phyloP scores from a whole-genome alignment of 1,140 invertebrate species.

The Cotesia typhae region DNA sequence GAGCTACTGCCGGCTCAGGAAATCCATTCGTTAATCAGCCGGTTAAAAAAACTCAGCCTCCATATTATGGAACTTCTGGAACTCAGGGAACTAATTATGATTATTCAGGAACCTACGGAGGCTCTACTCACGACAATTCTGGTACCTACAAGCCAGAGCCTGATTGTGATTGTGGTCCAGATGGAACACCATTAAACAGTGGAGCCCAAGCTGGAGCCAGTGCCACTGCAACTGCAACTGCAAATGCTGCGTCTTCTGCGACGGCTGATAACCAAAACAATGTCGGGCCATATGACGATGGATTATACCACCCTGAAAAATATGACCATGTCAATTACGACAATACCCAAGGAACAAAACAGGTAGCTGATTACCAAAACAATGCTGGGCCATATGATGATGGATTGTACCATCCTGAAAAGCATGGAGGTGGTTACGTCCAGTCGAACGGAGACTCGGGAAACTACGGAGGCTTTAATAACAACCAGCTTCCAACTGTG shows the following conservation, averaged over 20 bases:
- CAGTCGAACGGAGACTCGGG: too few relatives aligned
- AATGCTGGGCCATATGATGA: too few relatives aligned
- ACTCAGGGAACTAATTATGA: background rate
- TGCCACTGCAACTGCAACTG: conserved; percentile 36
- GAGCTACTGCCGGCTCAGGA: background rate
- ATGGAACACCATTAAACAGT: background rate
- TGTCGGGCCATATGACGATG: too few relatives aligned
- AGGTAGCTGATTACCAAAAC: too few relatives aligned
- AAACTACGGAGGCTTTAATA: too few relatives aligned
- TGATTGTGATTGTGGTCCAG: conserved; percentile 20
- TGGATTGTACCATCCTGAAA: too few relatives aligned
- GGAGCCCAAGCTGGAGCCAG: conserved; percentile 22
- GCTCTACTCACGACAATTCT: background rate
- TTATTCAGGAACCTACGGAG: conserved; percentile 10
- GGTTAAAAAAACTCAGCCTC: background rate
- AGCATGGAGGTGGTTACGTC: too few relatives aligned
- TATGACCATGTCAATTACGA: too few relatives aligned
- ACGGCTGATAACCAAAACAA: too few relatives aligned
- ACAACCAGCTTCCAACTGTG: too few relatives aligned
- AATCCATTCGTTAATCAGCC: background rate
- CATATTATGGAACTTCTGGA: background rate
- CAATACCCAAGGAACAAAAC: too few relatives aligned
- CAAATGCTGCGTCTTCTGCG: background rate
- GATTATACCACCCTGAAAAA: too few relatives aligned
- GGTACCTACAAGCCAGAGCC: background rate